Conservation (phyloP, 2,888 invertebrate species). For the Baronia brevicornis region DNA sequence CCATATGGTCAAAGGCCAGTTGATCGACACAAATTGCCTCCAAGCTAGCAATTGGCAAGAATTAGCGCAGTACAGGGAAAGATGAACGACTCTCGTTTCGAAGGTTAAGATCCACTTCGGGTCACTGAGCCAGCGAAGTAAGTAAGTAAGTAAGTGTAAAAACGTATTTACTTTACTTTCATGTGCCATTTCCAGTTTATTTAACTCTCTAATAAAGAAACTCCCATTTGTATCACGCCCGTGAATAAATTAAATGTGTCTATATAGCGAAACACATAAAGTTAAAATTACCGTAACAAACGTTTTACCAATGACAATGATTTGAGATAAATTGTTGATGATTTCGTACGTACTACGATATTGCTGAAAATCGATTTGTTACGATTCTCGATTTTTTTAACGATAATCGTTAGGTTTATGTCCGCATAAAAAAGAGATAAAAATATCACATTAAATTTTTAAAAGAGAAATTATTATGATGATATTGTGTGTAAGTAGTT, state of each 20-base stretch:
- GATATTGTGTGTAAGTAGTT: too few species aligned
- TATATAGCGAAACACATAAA: neutral
- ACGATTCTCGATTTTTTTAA: constrained; percentile 40
- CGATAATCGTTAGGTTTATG: constrained; percentile 20
- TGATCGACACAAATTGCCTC: too few species aligned
- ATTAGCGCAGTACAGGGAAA: too few species aligned
- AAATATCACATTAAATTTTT: constrained; percentile 14
- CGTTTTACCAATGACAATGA: constrained; percentile 17
- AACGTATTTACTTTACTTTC: too few species aligned
- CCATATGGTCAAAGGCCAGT: too few species aligned
- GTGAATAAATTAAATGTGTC: neutral
- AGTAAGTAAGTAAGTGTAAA: too few species aligned
- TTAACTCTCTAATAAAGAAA: neutral
- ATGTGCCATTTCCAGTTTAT: constrained; percentile 5
- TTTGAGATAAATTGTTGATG: constrained; percentile 29
- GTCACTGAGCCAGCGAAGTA: too few species aligned
- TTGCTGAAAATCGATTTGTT: constrained; percentile 48
- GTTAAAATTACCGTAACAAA: neutral
- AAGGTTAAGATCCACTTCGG: too few species aligned
- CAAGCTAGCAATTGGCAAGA: too few species aligned
- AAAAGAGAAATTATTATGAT: too few species aligned
- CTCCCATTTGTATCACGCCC: constrained; percentile 3
- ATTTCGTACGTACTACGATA: constrained; percentile 30
- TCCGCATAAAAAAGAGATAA: constrained; percentile 12
- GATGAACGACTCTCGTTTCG: too few species aligned